Conservation (phyloP, 2,888 invertebrate species). For the Agriotes lineatus region DNA sequence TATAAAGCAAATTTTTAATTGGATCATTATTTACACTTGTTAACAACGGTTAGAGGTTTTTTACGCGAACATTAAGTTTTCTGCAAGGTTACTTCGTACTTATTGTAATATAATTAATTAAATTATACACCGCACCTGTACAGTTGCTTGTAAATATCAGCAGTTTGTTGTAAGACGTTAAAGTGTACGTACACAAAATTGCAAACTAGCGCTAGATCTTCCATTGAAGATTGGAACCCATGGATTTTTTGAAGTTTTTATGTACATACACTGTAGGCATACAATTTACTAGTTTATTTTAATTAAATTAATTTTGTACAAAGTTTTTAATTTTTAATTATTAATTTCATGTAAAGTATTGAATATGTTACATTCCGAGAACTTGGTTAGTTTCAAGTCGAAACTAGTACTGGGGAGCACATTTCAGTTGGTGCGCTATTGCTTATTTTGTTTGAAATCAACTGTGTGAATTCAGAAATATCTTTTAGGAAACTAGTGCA, state of each 20-base stretch:
- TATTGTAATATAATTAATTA: constrained; percentile 41
- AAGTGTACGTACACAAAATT: constrained; percentile 19
- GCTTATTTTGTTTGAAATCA: too few species aligned
- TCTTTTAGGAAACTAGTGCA: constrained; percentile 18
- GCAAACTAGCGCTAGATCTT: constrained; percentile 31
- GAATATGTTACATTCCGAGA: constrained; percentile 50
- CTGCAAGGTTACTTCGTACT: constrained; percentile 22
- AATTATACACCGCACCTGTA: constrained; percentile 34
- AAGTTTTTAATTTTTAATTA: constrained; percentile 55
- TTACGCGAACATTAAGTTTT: constrained; percentile 30
- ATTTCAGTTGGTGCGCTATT: constrained; percentile 12
- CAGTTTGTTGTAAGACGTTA: constrained; percentile 17
- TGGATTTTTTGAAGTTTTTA: constrained; percentile 21
- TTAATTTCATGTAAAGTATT: constrained; percentile 53
- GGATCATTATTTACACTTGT: constrained; percentile 39
- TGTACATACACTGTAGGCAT: constrained; percentile 42
- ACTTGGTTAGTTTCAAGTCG: constrained; percentile 39
- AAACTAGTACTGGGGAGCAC: constrained; percentile 35
- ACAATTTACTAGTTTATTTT: constrained; percentile 41
- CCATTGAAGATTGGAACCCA: neutral
- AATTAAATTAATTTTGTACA: constrained; percentile 55
- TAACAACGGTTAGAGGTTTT: constrained; percentile 36
- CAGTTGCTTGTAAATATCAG: constrained; percentile 32
- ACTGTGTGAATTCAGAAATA: neutral
- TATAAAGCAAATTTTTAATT: constrained; percentile 39